Conservation (phyloP, 2,888 invertebrate genomes). For the Agrochola lychnidis region DNA sequence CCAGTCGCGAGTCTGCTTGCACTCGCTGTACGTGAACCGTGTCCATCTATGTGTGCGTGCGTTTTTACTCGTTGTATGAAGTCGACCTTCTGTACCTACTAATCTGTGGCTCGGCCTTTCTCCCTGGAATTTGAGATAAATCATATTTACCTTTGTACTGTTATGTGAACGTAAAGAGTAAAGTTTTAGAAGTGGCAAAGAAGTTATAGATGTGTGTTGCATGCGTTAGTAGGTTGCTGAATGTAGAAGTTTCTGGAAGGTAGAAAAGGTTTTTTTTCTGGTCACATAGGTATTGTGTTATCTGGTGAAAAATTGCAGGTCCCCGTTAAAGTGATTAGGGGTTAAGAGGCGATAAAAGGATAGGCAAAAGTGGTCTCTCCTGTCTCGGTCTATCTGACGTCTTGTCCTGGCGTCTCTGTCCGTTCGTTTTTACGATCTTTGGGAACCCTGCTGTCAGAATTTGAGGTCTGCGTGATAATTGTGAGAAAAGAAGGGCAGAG, state of each 20-base stretch:
- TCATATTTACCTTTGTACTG: constrained; percentile 54
- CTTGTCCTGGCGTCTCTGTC: background rate
- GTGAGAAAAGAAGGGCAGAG: background rate
- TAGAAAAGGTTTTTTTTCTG: background rate
- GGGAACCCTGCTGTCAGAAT: background rate
- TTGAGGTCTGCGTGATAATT: background rate
- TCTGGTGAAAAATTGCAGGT: background rate
- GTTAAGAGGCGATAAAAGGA: background rate
- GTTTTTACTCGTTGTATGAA: background rate
- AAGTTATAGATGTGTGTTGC: background rate
- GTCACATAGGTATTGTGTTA: background rate
- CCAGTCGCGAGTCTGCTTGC: too few species aligned
- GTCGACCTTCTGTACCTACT: background rate
- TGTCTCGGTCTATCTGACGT: too few species aligned
- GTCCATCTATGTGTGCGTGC: background rate
- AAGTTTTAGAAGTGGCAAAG: constrained; percentile 37
- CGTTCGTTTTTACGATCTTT: background rate
- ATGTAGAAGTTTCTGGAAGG: background rate
- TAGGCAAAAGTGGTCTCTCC: background rate
- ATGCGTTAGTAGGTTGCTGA: background rate
- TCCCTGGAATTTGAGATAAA: constrained; percentile 36
- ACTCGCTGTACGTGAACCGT: background rate
- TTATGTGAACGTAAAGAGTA: constrained; percentile 20
- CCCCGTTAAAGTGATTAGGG: background rate
- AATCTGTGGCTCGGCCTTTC: background rate